phyloP scores from a whole-genome alignment of 2,113 vertebrate genomes.

The Cryptoleucopteryx plumbea region DNA sequence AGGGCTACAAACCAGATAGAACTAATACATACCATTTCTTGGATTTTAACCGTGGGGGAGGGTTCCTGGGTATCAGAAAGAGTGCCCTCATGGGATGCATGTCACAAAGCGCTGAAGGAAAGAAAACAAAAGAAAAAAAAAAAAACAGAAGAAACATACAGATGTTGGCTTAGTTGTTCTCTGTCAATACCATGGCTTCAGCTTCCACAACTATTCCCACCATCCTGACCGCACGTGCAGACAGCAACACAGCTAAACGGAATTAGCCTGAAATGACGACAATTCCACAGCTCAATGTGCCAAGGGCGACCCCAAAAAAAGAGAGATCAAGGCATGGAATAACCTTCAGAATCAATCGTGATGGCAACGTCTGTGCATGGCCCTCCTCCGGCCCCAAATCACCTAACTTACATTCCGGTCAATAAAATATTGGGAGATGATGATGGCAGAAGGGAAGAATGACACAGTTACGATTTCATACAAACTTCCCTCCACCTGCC shows the following conservation, averaged over 20 bases:
- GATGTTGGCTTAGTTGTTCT: not conserved
- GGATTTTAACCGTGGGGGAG: slow-evolving; percentile 96
- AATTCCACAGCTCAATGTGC: not conserved
- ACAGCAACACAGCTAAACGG: not conserved
- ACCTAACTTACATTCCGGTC: not conserved
- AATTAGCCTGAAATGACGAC: not conserved
- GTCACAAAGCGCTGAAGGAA: slow-evolving; percentile 89
- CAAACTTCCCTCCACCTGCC: not conserved
- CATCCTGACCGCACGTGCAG: not conserved
- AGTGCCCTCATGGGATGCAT: slow-evolving; percentile 99
- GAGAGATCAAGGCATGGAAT: not conserved
- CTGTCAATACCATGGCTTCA: not conserved
- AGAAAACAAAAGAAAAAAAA: not conserved
- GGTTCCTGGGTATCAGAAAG: slow-evolving; percentile 98
- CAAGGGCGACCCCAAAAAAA: not conserved
- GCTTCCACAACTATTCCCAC: not conserved
- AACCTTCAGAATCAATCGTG: not conserved
- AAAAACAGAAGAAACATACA: not conserved
- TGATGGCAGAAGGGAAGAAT: not conserved
- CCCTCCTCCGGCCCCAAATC: not conserved
- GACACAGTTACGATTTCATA: not conserved
- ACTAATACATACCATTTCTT: slow-evolving; percentile 92
- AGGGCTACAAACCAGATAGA: not conserved
- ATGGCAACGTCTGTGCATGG: not conserved
- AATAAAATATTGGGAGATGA: not conserved